A percentile compares a stretch with the other conserved stretches of the same genome.
Evolutionary conservation across 2,888 invertebrate genomes (phyloP).

Genomic region (Blastobasis adustella): DNA sequence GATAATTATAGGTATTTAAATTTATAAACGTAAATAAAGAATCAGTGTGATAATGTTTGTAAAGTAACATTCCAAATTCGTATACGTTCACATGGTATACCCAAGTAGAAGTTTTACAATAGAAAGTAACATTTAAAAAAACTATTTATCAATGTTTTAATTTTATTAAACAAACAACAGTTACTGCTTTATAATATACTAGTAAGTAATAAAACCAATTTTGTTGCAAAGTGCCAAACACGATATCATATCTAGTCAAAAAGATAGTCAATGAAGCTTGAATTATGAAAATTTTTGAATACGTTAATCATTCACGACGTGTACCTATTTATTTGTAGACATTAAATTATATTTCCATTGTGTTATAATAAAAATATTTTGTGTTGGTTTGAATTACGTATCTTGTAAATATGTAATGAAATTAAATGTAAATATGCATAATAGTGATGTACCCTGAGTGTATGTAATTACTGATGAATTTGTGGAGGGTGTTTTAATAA

Average conservation of each 20-base stretch:
- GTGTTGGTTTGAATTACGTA: too few relatives aligned
- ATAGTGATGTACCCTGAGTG: slow-evolving; percentile 55
- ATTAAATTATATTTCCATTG: background rate
- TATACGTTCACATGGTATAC: slow-evolving; percentile 58
- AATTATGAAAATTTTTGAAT: too few relatives aligned
- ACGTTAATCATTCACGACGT: too few relatives aligned
- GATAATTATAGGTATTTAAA: background rate
- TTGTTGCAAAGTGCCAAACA: too few relatives aligned
- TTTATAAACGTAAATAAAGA: slow-evolving; percentile 22
- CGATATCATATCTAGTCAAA: too few relatives aligned
- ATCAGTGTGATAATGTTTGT: slow-evolving; percentile 53
- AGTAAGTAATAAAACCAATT: too few relatives aligned
- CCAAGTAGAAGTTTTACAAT: slow-evolving; percentile 11
- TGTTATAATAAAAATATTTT: too few relatives aligned
- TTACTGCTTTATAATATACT: too few relatives aligned
- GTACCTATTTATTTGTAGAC: too few relatives aligned
- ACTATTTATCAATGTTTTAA: background rate
- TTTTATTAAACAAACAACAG: too few relatives aligned
- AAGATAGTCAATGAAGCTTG: too few relatives aligned
- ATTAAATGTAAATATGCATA: slow-evolving; percentile 32
- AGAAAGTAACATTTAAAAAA: background rate
- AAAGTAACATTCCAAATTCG: slow-evolving; percentile 50
- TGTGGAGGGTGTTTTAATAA: slow-evolving; percentile 72
- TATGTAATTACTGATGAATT: slow-evolving; percentile 53
- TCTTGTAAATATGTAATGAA: slow-evolving; percentile 37